These are phyloP conservation scores for Brachyistius frenatus DNA, from an alignment of 2,113 vertebrate genomes.

Conservation along the genomic window DNA sequence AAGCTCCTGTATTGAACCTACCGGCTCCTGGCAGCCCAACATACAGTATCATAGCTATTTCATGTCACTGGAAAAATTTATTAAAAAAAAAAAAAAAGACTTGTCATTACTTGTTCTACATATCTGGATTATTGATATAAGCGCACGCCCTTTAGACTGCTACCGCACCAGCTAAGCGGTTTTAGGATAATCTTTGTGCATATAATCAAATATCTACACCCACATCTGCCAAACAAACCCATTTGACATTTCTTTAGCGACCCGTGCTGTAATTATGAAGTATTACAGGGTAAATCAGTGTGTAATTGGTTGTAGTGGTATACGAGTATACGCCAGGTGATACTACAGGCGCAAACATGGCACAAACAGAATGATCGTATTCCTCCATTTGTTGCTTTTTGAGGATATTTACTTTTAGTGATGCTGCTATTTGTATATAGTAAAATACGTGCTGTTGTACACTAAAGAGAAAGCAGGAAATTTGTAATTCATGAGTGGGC, in stretches of 20 bases:
- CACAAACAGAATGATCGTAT: not conserved
- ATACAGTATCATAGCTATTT: not conserved
- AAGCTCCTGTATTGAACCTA: not conserved
- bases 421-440: not conserved
- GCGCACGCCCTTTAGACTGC: slow-evolving; percentile 25
- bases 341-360: not conserved
- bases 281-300: not conserved
- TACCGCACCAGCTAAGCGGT: not conserved
- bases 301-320: not conserved
- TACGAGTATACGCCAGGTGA: not conserved
- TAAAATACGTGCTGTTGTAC: not conserved
- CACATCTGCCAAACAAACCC: slow-evolving; percentile 15
- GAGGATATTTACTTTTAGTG: not conserved
- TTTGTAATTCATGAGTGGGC: not conserved
- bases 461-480: not conserved
- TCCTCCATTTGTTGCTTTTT: not conserved
- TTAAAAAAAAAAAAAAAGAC: slow-evolving; percentile 12
- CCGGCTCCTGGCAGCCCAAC: not conserved
- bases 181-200: not conserved
- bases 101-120: slow-evolving; percentile 39
- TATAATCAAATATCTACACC: slow-evolving; percentile 7
- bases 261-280: not conserved
- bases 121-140: slow-evolving; percentile 11
- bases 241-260: not conserved
- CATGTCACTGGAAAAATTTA: not conserved